These are phyloP conservation scores for Pelodytes ibericus DNA, from an alignment of 2,797 vertebrate species.

Conservation along the genomic window DNA sequence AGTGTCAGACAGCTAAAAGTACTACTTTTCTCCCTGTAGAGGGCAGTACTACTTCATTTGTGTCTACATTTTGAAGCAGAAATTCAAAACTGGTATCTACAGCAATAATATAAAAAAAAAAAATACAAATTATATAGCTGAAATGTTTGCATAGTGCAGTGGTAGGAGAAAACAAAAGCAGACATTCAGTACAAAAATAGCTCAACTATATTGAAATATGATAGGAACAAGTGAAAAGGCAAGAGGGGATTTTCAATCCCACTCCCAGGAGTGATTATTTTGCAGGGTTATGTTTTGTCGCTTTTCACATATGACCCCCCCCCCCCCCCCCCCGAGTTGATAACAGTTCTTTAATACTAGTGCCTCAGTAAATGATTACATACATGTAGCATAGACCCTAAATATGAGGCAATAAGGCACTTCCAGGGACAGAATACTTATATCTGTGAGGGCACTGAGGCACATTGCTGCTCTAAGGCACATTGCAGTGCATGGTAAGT, in stretches of 20 bases:
- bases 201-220: conserved; percentile 52
- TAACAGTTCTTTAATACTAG: conserved; percentile 49
- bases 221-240: conserved; percentile 64
- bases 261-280: neutral
- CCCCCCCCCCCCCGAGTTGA: neutral
- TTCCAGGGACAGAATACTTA: conserved; percentile 2
- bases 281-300: too few relatives aligned
- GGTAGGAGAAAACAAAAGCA: too few relatives aligned
- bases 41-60: neutral
- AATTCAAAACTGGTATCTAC: too few relatives aligned
- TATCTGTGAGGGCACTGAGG: neutral
- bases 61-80: neutral
- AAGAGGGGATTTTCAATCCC: conserved; percentile 31
- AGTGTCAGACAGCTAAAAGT: too few relatives aligned
- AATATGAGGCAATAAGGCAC: conserved; percentile 5
- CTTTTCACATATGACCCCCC: neutral
- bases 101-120: too few relatives aligned
- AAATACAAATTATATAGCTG: neutral
- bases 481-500: neutral
- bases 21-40: too few relatives aligned
- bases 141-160: too few relatives aligned
- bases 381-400: conserved; percentile 25
- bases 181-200: conserved; percentile 68
- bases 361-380: conserved; percentile 6
- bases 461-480: conserved; percentile 37